phyloP scores from a whole-genome alignment of 2,113 vertebrate species.

The Malurus alboscapulatus region DNA sequence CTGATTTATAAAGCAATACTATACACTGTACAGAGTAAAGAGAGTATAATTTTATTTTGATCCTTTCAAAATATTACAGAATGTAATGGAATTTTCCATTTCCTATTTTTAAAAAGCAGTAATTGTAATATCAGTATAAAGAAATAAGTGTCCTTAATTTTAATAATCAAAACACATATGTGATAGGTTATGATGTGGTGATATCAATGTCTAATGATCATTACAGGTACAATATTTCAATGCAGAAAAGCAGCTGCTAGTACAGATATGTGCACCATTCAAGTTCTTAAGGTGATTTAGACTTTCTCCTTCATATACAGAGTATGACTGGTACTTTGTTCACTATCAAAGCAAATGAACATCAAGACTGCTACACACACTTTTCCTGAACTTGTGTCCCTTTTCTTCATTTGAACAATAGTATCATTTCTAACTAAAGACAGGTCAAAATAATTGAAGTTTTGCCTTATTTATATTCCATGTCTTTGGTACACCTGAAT shows the following conservation, averaged over 20 bases:
- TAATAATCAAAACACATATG: rapidly evolving
- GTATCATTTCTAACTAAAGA: neutral
- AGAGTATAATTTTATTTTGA: neutral
- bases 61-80: neutral
- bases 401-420: neutral
- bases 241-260: neutral
- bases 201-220: neutral
- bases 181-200: neutral
- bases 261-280: neutral
- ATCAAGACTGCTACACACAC: neutral
- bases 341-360: neutral
- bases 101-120: neutral
- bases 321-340: neutral
- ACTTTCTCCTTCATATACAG: neutral
- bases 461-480: neutral
- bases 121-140: neutral
- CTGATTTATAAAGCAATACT: neutral
- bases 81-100: neutral
- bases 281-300: neutral
- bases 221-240: neutral
- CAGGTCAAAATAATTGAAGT: neutral
- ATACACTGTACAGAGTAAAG: neutral
- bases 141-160: neutral
- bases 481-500: neutral
- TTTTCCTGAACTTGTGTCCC: neutral